Percentiles rank a stretch among this genome's conserved stretches.
Conservation (phyloP, 2,113 vertebrate species). For the Empidonax alnorum region DNA sequence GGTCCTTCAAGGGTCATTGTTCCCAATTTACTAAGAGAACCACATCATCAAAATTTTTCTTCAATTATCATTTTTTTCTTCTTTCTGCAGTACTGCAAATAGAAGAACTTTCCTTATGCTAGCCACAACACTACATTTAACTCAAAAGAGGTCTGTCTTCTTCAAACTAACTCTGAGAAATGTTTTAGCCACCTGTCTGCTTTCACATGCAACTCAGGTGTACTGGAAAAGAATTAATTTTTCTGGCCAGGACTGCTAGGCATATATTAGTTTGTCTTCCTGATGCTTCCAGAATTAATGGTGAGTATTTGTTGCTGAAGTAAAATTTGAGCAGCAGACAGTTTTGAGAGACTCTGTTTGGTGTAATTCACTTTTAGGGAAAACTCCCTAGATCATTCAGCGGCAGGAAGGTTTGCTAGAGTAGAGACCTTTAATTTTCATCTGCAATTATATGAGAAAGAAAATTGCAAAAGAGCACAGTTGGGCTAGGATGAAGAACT, state of each 20-base stretch:
- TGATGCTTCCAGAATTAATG: neutral
- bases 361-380: neutral
- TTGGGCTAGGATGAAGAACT: neutral
- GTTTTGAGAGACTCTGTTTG: neutral
- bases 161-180: neutral
- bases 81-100: slow-evolving; percentile 65
- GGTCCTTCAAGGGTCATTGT: slow-evolving; percentile 89
- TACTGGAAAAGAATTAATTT: neutral
- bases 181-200: neutral
- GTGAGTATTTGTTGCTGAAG: neutral
- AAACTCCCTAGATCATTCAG: neutral
- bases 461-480: neutral
- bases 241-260: neutral
- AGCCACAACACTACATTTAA: slow-evolving; percentile 13
- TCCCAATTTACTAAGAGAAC: slow-evolving; percentile 87
- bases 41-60: slow-evolving; percentile 85
- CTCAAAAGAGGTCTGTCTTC: neutral
- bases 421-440: neutral
- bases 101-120: slow-evolving; percentile 64
- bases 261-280: neutral
- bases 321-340: neutral
- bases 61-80: slow-evolving; percentile 81
- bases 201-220: neutral
- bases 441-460: neutral
- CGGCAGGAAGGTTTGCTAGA: neutral